Base-by-base conservation (phyloP, 2,888 invertebrate species). In the Nomada goodeniana region DNA sequence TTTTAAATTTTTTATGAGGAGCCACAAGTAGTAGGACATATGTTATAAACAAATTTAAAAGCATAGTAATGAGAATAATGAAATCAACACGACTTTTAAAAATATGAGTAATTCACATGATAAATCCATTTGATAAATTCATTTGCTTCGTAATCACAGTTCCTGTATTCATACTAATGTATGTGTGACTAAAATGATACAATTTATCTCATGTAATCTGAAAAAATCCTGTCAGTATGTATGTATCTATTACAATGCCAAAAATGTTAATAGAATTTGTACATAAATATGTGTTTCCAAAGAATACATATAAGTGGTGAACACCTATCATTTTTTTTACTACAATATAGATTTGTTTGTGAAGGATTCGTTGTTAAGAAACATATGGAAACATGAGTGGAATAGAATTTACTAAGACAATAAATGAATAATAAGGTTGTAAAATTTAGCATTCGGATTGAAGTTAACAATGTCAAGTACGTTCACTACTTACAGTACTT, bases 401-500 rank as follows among this genome's bases (percentile, higher is more conserved):
- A 50, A 76, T 57, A 64, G 64, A 44, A 73, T 76, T 50, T 60
- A 68, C n/a, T 55, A 59, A 69, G 29, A 29, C 59, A 74, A 71
- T 20, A 53, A 47, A 36, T 57, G 7, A 68, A 61, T 36, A 57
- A 18, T 59, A 36, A 60, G 9, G 36, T 52, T 42, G 71, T 26
- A 57, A 67, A 75, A 57, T 72, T 73, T 72, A 65, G 55, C 63
- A 77, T 84, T 86, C 76, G 79, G 86, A 82, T 73, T 44, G 69
- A 86, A 72, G 71, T 67, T 72, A 44, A 36, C 18, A 50, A 57
- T 85, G 79, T 69, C 76, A 86, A 89, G 84, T 89, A 87, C 88
- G 89, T 84, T 86, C 88, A 89, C 86, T 90, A 89, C 89, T 88
- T 88, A 88, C 74, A 75, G 86, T 88, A 85, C 85, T 82, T 80